Percentiles rank a stretch among this genome's conserved stretches.
Conservation (phyloP, 2,113 vertebrate species). For the Brachyhypopomus gauderio region DNA sequence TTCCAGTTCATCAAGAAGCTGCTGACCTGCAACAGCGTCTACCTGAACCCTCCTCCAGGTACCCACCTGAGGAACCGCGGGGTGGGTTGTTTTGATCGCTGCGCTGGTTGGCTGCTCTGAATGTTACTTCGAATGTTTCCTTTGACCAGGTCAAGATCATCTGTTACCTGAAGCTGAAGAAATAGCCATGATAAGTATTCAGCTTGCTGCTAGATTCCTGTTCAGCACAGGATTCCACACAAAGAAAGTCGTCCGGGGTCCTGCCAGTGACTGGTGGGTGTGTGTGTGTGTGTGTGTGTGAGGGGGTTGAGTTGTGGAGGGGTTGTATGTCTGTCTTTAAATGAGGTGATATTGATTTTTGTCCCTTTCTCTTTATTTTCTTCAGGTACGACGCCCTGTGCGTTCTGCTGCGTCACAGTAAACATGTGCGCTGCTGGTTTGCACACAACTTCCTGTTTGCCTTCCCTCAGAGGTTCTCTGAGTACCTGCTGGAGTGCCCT, state of each 20-base stretch:
- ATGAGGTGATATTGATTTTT: too few species aligned
- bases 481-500: slow-evolving; percentile 96
- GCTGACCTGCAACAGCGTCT: slow-evolving; percentile 97
- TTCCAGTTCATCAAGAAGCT: slow-evolving; percentile 99
- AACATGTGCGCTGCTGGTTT: slow-evolving; percentile 99
- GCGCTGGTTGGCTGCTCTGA: not conserved
- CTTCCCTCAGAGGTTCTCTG: slow-evolving; percentile 93
- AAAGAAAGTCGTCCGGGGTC: slow-evolving; percentile 96
- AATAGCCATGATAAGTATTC: slow-evolving; percentile 98
- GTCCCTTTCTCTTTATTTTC: slow-evolving; percentile 3
- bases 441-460: slow-evolving; percentile 97
- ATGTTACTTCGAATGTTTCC: not conserved
- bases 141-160: slow-evolving; percentile 91
- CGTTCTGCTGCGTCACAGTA: slow-evolving; percentile 96
- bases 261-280: slow-evolving; percentile 95
- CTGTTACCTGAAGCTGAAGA: slow-evolving; percentile 98
- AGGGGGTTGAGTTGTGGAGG: too few species aligned
- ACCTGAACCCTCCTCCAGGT: slow-evolving; percentile 98
- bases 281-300: too few species aligned
- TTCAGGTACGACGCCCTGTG: slow-evolving; percentile 95
- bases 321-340: too few species aligned
- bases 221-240: slow-evolving; percentile 99
- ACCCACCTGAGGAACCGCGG: slow-evolving; percentile 19
- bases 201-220: slow-evolving; percentile 96
- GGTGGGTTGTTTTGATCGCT: too few species aligned